Base-by-base conservation (phyloP, 2,888 invertebrate genomes). In the Trichopria drosophilae region DNA sequence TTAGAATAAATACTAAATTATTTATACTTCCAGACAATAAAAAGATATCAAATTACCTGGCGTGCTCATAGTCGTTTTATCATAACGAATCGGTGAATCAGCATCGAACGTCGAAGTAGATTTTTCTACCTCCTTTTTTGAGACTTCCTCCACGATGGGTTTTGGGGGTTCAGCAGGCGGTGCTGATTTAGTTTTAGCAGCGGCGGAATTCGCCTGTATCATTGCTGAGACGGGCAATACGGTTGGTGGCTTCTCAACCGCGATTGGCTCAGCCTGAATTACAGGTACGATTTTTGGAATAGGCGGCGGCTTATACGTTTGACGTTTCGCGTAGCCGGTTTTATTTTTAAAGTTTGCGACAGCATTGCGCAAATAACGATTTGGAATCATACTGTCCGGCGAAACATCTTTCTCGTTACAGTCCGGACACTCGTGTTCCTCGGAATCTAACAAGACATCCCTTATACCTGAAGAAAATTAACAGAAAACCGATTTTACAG, bases 381-480 rank as follows among this genome's bases (percentile, higher is more conserved):
- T 96, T 3, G 96, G 94, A 63, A 96, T 94, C 31, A 97, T 80
- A 1, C 91, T 92, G 37, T 90, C 92, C 0, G 96, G 96, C 0
- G 93, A 91, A 35, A 94, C 89, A 65, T 93, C 93, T 65, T 90
- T 89, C 72, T 95, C 93, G 50, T 90, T 87, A 72, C 97, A 97
- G 66, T 92, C 89, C 0, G 96, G 96, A 76, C 97, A 97, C 72
- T 93, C 91, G 65, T 93, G 93, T 55, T 95, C 93, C 67, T 96
- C 95, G 0, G 93, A 92, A 70, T 96, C 95, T 47, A 97, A 73
- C 37, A 97, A 78, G 35, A 88, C 86, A 53, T 88, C 88, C 58
- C 96, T 83, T 51, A 96, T 90, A 79, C 93, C 93, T 93, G 67
- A 4, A 71, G 61, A 45, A 61, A 42, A 55, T 48, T 54, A 37